These are phyloP conservation scores for Speoplatyrhinus poulsoni DNA, from an alignment of 2,113 vertebrate species.

Conservation along the genomic window DNA sequence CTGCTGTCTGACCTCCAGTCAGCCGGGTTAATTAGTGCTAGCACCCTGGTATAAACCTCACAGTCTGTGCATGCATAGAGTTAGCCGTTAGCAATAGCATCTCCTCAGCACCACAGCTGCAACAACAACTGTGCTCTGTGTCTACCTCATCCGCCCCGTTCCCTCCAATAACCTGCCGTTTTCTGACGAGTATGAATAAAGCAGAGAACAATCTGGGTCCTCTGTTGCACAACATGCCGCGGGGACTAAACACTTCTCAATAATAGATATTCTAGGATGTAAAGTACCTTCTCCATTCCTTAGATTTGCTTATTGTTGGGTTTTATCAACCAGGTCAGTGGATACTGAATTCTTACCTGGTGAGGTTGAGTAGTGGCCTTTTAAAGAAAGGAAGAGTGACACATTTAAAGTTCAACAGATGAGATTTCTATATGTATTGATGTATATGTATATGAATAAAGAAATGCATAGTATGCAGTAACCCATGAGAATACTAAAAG, in stretches of 20 bases:
- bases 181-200: slow-evolving; percentile 86
- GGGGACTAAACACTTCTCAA: slow-evolving; percentile 62
- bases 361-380: too few species aligned
- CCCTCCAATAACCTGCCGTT: slow-evolving; percentile 84
- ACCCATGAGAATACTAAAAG: not conserved
- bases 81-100: slow-evolving; percentile 54
- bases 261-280: slow-evolving; percentile 60
- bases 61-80: slow-evolving; percentile 56
- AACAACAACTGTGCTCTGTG: slow-evolving; percentile 87
- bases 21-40: slow-evolving; percentile 47
- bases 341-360: not conserved
- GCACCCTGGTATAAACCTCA: slow-evolving; percentile 18
- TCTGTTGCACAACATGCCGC: slow-evolving; percentile 68
- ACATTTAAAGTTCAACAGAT: too few species aligned
- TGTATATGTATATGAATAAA: not conserved
- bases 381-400: too few species aligned
- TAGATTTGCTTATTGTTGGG: slow-evolving; percentile 18
- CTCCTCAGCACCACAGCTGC: slow-evolving; percentile 77
- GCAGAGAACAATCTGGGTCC: slow-evolving; percentile 76
- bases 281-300: slow-evolving; percentile 17
- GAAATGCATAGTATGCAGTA: not conserved
- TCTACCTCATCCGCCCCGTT: slow-evolving; percentile 82
- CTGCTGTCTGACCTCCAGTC: slow-evolving; percentile 45
- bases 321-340: slow-evolving; percentile 15
- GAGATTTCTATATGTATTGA: too few species aligned